Percentiles rank a stretch among this genome's conserved stretches.
phyloP scores from a whole-genome alignment of 2,888 invertebrate species.

The Autographa gamma region DNA sequence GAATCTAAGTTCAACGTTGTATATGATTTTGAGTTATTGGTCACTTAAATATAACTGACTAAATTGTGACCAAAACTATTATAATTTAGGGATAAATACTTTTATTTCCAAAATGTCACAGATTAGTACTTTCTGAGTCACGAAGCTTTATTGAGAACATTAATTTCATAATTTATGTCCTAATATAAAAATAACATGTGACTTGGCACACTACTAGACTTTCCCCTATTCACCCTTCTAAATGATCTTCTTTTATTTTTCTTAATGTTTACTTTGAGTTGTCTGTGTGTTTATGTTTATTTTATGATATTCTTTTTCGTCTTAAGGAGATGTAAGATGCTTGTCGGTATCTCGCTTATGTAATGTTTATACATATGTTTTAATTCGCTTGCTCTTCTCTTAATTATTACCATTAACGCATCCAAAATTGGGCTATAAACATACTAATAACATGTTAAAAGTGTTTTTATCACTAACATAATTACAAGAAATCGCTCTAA shows the following conservation, averaged over 20 bases:
- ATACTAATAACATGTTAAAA: constrained; percentile 9
- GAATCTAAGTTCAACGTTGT: constrained; percentile 21
- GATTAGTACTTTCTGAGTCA: background rate
- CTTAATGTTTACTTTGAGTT: background rate
- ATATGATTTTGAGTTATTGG: constrained; percentile 5
- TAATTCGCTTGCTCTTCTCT: constrained; percentile 7
- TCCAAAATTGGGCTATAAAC: constrained; percentile 30
- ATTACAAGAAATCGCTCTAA: constrained; percentile 53
- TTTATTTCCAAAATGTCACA: background rate
- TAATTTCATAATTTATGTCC: background rate
- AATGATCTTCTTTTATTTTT: background rate
- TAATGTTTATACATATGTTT: constrained; percentile 17
- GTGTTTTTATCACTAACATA: constrained; percentile 30
- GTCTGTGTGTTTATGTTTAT: background rate
- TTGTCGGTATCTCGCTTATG: constrained; percentile 9
- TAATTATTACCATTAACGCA: constrained; percentile 18
- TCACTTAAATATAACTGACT: background rate
- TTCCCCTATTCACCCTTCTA: background rate
- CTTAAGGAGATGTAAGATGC: background rate
- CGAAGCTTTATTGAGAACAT: background rate
- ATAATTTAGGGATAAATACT: background rate
- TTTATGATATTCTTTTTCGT: background rate
- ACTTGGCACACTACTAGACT: background rate
- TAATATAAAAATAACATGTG: constrained; percentile 1
- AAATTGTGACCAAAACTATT: background rate